Conservation (phyloP, 92 coral and sea anemone species). For the Plumapathes pennacea region DNA sequence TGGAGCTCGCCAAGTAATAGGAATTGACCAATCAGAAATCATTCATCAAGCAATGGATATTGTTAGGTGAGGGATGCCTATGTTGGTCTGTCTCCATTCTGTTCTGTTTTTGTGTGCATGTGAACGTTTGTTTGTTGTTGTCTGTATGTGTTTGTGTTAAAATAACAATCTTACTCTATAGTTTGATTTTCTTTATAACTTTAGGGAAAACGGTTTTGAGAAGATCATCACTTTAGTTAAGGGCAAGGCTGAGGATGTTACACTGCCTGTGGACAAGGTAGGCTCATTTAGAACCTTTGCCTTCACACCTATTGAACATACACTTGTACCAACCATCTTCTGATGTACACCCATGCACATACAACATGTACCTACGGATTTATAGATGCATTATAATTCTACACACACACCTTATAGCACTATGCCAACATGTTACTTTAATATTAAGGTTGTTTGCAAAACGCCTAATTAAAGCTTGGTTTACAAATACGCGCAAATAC, state of each 20-base stretch:
- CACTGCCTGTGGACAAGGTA: constrained; percentile 80
- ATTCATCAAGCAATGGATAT: constrained; percentile 98
- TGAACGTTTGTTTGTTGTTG: background rate
- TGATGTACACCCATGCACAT: no score
- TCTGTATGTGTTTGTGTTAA: background rate
- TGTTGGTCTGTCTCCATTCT: background rate
- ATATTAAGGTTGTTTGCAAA: no score
- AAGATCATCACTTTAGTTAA: constrained; percentile 66
- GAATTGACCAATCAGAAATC: constrained; percentile 93
- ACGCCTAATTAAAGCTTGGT: no score
- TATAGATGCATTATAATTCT: no score
- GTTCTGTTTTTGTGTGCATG: no score
- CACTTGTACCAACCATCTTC: no score
- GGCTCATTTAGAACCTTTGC: no score
- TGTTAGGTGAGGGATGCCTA: constrained; percentile 49
- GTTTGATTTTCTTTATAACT: background rate
- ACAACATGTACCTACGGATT: no score
- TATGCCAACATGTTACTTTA: no score
- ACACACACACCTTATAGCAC: no score
- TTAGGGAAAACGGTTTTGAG: constrained; percentile 91
- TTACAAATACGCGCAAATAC: no score
- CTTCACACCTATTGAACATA: no score
- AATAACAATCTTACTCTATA: background rate
- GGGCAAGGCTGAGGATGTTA: constrained; percentile 86
- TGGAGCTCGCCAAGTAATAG: constrained; percentile 90